phyloP scores from a whole-genome alignment of 2,888 invertebrate genomes.

The Zygogramma bicolorata region DNA sequence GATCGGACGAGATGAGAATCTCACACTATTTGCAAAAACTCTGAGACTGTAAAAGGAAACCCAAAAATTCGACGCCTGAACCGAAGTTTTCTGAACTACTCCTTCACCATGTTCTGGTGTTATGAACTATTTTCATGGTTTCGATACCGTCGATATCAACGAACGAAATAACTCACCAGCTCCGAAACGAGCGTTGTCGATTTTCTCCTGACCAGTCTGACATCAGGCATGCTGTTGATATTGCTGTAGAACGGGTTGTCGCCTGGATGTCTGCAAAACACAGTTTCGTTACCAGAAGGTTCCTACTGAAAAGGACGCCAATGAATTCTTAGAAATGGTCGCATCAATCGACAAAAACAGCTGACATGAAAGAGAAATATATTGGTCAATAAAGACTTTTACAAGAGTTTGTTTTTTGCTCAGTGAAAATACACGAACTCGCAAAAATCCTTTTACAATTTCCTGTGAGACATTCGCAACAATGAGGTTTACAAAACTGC shows the following conservation, averaged over 20 bases:
- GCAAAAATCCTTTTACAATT: too few relatives aligned
- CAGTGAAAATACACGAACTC: too few relatives aligned
- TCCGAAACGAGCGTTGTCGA: slow-evolving; percentile 98
- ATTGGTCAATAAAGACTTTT: too few relatives aligned
- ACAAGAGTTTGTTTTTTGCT: too few relatives aligned
- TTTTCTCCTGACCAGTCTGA: slow-evolving; percentile 91
- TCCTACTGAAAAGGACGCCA: background rate
- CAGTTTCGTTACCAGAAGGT: background rate
- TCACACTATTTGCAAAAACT: too few relatives aligned
- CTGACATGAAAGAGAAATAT: too few relatives aligned
- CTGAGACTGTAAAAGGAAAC: too few relatives aligned
- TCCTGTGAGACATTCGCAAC: too few relatives aligned
- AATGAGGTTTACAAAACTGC: too few relatives aligned
- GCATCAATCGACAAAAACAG: too few relatives aligned
- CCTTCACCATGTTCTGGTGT: background rate
- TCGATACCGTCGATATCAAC: background rate
- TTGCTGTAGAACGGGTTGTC: slow-evolving; percentile 99
- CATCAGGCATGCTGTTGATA: slow-evolving; percentile 99
- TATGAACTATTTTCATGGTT: background rate
- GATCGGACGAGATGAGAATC: too few relatives aligned
- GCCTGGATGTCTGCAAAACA: slow-evolving; percentile 81
- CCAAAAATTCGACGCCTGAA: too few relatives aligned
- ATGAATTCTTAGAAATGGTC: background rate
- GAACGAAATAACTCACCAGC: slow-evolving; percentile 82
- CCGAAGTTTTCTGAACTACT: background rate